Percentiles rank a stretch among this genome's conserved stretches.
phyloP scores from a whole-genome alignment of 1,140 invertebrate genomes.

The Pogonus chalceus region DNA sequence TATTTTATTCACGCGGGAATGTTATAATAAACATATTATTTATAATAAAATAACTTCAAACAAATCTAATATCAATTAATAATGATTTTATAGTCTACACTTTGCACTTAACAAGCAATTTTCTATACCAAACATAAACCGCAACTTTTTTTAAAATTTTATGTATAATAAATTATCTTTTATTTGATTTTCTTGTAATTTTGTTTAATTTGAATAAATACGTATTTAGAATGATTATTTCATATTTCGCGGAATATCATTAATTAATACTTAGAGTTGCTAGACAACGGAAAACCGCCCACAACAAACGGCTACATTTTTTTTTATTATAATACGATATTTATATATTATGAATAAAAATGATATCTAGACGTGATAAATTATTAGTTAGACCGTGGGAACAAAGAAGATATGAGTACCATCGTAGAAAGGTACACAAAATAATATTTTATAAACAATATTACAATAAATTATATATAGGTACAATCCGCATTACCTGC shows the following conservation, averaged over 20 bases:
- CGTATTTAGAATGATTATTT: too few species aligned
- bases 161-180: too few species aligned
- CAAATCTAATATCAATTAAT: too few species aligned
- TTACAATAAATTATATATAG: constrained; percentile 26
- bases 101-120: too few species aligned
- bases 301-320: too few species aligned
- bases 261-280: too few species aligned
- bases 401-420: constrained; percentile 38
- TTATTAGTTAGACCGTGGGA: constrained; percentile 41
- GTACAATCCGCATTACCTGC: constrained; percentile 43
- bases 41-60: too few species aligned
- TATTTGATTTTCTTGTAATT: too few species aligned
- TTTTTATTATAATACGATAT: neutral
- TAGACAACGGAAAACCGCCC: neutral
- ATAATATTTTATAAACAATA: constrained; percentile 7
- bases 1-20: neutral
- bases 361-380: constrained; percentile 42
- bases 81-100: too few species aligned
- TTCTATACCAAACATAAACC: too few species aligned
- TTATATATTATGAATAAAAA: constrained; percentile 13
- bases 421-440: constrained; percentile 36
- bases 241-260: too few species aligned
- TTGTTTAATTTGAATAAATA: too few species aligned
- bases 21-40: neutral
- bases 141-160: neutral